Conservation (phyloP, 2,797 vertebrate genomes). For the Onychomys arenicola region DNA sequence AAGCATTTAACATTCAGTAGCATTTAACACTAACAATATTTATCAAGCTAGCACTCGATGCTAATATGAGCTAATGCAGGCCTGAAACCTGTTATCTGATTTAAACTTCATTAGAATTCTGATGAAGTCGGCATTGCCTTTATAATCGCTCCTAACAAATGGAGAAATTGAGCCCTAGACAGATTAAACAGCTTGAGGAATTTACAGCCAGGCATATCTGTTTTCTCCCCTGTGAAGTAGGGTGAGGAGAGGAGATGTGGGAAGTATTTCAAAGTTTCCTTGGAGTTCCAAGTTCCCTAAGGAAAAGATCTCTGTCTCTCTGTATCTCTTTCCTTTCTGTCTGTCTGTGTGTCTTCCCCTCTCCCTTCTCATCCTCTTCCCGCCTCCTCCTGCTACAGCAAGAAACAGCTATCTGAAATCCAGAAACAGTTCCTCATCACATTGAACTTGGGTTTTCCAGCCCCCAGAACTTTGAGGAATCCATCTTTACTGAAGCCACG, state of each 20-base stretch:
- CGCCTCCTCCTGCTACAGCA: neutral
- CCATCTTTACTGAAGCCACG: neutral
- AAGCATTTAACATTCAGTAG: conserved; percentile 59
- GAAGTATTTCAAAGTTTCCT: neutral
- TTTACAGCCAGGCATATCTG: neutral
- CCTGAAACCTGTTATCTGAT: conserved; percentile 12
- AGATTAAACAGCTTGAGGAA: conserved; percentile 23
- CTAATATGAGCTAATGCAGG: conserved; percentile 27
- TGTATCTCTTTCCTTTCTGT: neutral
- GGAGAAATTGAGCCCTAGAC: conserved; percentile 46
- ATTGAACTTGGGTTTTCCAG: neutral
- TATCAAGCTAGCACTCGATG: conserved; percentile 29
- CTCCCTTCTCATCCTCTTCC: neutral
- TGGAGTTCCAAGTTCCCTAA: neutral
- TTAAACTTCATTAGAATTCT: conserved; percentile 10
- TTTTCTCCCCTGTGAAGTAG: neutral
- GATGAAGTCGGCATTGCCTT: neutral
- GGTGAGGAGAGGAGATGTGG: neutral
- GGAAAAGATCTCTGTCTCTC: neutral
- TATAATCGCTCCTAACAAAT: conserved; percentile 39
- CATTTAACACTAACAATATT: conserved; percentile 62
- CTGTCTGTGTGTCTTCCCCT: neutral
- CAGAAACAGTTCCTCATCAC: neutral
- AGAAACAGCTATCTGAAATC: neutral
- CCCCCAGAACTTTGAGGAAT: neutral